Evolutionary conservation across 2,888 invertebrate genomes (phyloP), one percentile per base, ranked within the genome.

Genomic region (Eustalomyia histrio): DNA sequence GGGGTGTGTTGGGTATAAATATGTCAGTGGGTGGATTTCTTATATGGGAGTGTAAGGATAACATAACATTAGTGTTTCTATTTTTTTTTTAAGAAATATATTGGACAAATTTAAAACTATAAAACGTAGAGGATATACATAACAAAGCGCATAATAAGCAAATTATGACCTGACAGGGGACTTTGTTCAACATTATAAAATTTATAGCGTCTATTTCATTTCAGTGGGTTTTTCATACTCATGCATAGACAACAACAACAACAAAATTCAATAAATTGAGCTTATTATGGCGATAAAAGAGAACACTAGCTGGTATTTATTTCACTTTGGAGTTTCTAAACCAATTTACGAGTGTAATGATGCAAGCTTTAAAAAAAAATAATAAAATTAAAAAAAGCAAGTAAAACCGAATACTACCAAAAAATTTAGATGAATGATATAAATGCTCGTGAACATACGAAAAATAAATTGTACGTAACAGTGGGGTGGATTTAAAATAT

Each of bases 261-360:
- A n/a, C 73, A 72, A 83, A 83, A 84, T 85, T 87, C 89, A 89
- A 90, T 89, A 90, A 90, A 89, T 89, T 88, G 86, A 87, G 86
- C 87, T 87, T 88, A 88, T 90, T 89, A 89, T 84, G 82, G 86
- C 88, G 87, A 86, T 87, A 87, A 89, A 88, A 86, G 53, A 43
- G 71, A 60, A 24, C 67, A 71, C 53, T 67, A 52, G 65, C 86
- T 85, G 86, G 84, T 86, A 87, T 87, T 88, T 78, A 78, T 78
- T 81, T 81, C 65, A 71, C 58, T 74, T 88, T 86, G 86, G 83
- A 87, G 85, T 86, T 83, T 78, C 61, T 84, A 86, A 84, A 83
- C 85, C 87, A 88, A 89, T 88, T 88, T 88, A 83, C 82, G 55
- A 63, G 76, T 83, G 79, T 81, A 84, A 80, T 84, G 83, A 75